A percentile compares a stretch with the other conserved stretches of the same genome.
phyloP scores from a whole-genome alignment of 2,113 vertebrate species.

The Antidorcas marsupialis region DNA sequence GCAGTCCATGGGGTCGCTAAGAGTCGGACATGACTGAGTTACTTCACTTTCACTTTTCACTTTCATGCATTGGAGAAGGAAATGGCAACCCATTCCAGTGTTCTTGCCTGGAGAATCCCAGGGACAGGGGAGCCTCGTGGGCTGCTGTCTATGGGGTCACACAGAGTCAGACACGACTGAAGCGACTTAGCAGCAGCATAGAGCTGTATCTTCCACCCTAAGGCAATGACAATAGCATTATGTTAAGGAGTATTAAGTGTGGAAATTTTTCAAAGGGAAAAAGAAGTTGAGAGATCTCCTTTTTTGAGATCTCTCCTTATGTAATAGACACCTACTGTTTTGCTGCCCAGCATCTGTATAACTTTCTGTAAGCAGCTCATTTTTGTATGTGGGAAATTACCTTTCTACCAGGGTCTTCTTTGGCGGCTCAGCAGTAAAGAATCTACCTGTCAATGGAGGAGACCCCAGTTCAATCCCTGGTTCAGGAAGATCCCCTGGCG shows the following conservation, averaged over 20 bases:
- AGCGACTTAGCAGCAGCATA: too few species aligned
- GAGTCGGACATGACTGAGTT: too few species aligned
- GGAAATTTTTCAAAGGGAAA: not conserved
- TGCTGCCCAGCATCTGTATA: not conserved
- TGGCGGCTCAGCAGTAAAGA: not conserved
- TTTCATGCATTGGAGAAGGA: too few species aligned
- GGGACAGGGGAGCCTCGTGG: too few species aligned
- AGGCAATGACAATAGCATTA: not conserved
- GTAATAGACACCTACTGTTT: not conserved
- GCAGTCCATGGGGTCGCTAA: too few species aligned
- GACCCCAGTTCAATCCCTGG: not conserved
- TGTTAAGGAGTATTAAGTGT: not conserved
- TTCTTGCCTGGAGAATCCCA: too few species aligned
- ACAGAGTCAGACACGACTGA: too few species aligned
- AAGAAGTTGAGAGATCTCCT: not conserved
- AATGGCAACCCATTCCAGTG: too few species aligned
- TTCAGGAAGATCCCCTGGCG: not conserved
- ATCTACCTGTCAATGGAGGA: not conserved
- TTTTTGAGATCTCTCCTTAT: not conserved
- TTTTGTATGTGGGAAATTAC: not conserved
- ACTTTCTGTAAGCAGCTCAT: not conserved
- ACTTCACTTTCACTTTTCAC: too few species aligned
- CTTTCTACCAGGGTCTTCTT: not conserved
- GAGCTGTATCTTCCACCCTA: too few species aligned
- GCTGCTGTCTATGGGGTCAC: rapidly evolving